phyloP scores from a whole-genome alignment of 2,888 invertebrate species.

The Xestia rhomboidea region DNA sequence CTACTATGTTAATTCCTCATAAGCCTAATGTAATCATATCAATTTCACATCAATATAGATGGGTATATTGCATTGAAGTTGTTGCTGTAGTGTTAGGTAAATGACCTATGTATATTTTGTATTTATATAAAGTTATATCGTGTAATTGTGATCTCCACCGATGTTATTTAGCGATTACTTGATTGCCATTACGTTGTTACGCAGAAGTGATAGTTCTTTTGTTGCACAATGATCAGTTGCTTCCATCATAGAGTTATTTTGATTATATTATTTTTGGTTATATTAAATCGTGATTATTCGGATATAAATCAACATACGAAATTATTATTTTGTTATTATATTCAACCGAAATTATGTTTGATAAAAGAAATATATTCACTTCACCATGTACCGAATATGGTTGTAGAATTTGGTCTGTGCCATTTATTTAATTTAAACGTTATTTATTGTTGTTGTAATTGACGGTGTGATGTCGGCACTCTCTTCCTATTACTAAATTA shows the following conservation, averaged over 20 bases:
- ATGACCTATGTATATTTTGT: conserved; percentile 89
- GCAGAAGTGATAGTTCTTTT: conserved; percentile 81
- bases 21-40: conserved; percentile 83
- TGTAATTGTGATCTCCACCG: conserved; percentile 91
- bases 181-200: conserved; percentile 89
- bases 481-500: conserved; percentile 84
- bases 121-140: conserved; percentile 89
- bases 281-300: conserved; percentile 84
- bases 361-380: conserved; percentile 75
- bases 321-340: conserved; percentile 82
- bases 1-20: conserved; percentile 86
- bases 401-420: conserved; percentile 88
- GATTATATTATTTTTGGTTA: conserved; percentile 76
- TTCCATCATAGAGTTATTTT: conserved; percentile 88
- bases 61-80: conserved; percentile 89
- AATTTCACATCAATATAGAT: conserved; percentile 89
- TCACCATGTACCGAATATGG: conserved; percentile 86
- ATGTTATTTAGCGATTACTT: conserved; percentile 89
- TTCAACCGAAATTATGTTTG: conserved; percentile 81
- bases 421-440: conserved; percentile 88
- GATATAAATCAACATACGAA: conserved; percentile 77
- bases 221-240: conserved; percentile 85
- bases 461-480: conserved; percentile 80
- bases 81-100: conserved; percentile 85
- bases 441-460: conserved; percentile 85